Evolutionary conservation across 2,797 vertebrate species (phyloP), one percentile per base, ranked within the genome.

Genomic region (Morelia viridis): DNA sequence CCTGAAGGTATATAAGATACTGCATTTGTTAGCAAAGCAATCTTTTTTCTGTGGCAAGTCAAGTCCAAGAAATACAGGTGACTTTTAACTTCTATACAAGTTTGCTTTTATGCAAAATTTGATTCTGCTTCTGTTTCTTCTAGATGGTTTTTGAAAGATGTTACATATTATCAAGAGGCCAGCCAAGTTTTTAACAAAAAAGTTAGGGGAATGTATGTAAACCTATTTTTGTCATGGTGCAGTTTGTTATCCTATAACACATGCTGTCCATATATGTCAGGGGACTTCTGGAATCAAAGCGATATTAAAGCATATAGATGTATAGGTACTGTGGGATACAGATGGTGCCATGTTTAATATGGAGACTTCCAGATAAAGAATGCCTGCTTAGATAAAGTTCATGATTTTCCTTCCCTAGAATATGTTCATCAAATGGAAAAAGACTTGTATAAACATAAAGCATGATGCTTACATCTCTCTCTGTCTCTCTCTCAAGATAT

Each of bases 51-150:
- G 9, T 57, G 5, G 35, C 17, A 58, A 58, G 24, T 68, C 26
- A 88, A 61, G 83, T 92, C 71, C 46, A 10, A 15, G 58, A 92
- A 65, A 71, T 0, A 1, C 61, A 46, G 5, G 2, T 80, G 11
- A 71, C 87, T 92, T 65, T 85, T 62, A 85, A 92, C 31, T 88
- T 88, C n/a, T n/a, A 46, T 41, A 83, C 65, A 65, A 64, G 53
- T 46, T 26, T 90, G 46, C 19, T 17, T 90, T 76, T 64, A 60
- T 46, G 46, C 31, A 53, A n/a, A 31, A 62, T 28, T 62, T 64
- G 89, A 80, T 92, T 92, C 56, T 80, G 24, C 68, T 92, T 53
- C 68, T 58, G 22, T 92, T 53, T 65, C 41, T 46, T 90, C 56
- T 87, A 60, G 50, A 60, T 90, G 50, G 85, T n/a, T 89, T 84